phyloP scores from a whole-genome alignment of 2,797 vertebrate genomes.

The Craterocephalus amniculus region DNA sequence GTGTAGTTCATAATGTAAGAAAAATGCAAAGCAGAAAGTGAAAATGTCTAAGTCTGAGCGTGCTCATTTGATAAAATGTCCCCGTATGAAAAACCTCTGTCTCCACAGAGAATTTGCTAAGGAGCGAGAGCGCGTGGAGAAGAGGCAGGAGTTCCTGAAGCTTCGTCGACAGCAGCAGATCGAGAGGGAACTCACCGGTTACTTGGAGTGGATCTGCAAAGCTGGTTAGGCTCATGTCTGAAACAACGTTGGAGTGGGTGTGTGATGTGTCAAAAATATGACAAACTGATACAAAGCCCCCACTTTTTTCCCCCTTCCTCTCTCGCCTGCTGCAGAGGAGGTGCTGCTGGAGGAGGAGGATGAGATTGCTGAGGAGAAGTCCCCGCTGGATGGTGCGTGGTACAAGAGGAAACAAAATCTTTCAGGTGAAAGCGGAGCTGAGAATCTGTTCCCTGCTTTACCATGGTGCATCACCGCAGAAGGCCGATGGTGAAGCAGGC shows the following conservation, averaged over 20 bases:
- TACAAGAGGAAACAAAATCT: slow-evolving; percentile 81
- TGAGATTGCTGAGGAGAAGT: slow-evolving; percentile 95
- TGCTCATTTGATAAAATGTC: neutral
- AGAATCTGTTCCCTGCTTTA: slow-evolving; percentile 40
- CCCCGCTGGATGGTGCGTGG: slow-evolving; percentile 92
- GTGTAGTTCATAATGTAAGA: too few species aligned
- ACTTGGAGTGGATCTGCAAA: slow-evolving; percentile 98
- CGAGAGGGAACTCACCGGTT: slow-evolving; percentile 93
- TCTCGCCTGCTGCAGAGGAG: slow-evolving; percentile 86
- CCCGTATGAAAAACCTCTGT: neutral
- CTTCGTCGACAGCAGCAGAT: slow-evolving; percentile 97
- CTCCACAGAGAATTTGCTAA: slow-evolving; percentile 93
- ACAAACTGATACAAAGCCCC: slow-evolving; percentile 31
- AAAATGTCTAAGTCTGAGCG: neutral
- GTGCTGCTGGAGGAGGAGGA: slow-evolving; percentile 98
- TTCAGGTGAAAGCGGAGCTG: slow-evolving; percentile 73
- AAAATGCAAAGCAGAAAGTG: neutral
- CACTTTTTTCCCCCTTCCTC: neutral
- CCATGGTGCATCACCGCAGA: slow-evolving; percentile 17
- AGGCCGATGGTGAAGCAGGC: slow-evolving; percentile 46
- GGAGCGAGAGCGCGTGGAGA: slow-evolving; percentile 94
- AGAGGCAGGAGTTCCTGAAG: slow-evolving; percentile 94
- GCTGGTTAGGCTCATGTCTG: slow-evolving; percentile 78
- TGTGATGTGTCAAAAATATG: slow-evolving; percentile 34
- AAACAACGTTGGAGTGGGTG: slow-evolving; percentile 22